Base-by-base conservation (phyloP, 2,888 invertebrate genomes). In the Boloria selene region DNA sequence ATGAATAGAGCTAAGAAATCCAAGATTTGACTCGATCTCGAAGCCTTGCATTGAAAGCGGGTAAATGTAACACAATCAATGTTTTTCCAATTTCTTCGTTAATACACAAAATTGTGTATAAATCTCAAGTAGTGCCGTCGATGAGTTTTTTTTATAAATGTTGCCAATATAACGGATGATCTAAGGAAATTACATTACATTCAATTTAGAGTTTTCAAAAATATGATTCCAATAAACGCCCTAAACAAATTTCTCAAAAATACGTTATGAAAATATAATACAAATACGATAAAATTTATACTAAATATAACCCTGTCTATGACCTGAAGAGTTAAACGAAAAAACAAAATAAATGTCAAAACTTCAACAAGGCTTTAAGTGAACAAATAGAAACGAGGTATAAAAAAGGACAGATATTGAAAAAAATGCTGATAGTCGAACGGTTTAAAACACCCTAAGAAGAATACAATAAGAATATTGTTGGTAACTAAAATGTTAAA, bases 271-370 rank as follows among this genome's bases (percentile, higher is more conserved):
- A 92, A 92, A 92, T 92, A 90, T 91, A 91, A 91, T 90, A 90
- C 88, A 87, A 88, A 92, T 89, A 90, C 89, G 89, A 89, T 91
- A 92, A 90, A 91, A 90, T 91, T 91, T 91, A 91, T 89, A 91
- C 91, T 92, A 90, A 91, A 91, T 91, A 89, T 90, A 91, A 92
- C 92, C 92, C 92, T 92, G 92, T 91, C 90, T 91, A 91, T 91
- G 92, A 92, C 92, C 92, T 92, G 92, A 91, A 91, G 91, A 90
- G 90, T 89, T 89, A 81, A 87, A 81, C 77, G 55, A 85, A 90
- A 85, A 75, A 74, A 80, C 52, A 17, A 71, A 72, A 71, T 65
- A 51, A 72, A 69, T 65, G 61, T 85, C 80, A 82, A 88, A 88
- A 89, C 85, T 90, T 88, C 84, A 86, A 87, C 87, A 90, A 89